Base-by-base conservation (phyloP, 2,113 vertebrate species). In the Thunnus maccoyii region DNA sequence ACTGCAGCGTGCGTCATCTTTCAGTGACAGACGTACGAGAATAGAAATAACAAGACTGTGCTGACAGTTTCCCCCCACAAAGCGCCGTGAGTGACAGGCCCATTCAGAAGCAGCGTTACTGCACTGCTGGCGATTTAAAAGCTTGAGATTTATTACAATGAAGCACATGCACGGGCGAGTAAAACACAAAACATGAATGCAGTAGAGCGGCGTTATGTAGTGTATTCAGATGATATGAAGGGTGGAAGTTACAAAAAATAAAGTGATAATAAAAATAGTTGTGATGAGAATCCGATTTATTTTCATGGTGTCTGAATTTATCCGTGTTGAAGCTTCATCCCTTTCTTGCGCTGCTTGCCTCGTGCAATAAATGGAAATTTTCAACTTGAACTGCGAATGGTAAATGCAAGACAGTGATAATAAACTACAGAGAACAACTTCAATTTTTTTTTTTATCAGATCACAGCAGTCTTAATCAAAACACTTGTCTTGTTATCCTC, bases 21-120 rank as follows among this genome's bases (percentile, higher is more conserved):
- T 41, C 69, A 47, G 64, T 86, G 76, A 76, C 56, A 86, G 74
- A 55, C 44, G 50, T 20, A 72, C 57, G 81, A 76, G 66, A 78
- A 86, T 30, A 83, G 76, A 72, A 78, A 69, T 58, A 78, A 69
- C 25, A 25, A 57, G 61, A 65, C 22, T 25, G 36, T n/a, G 20
- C 48, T 72, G 80, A 78, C 80, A 70, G 72, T 67, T 79, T 67
- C 56, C 44, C 56, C 44, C 32, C 30, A 78, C 60, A 79, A 27
- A 57, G 27, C 52, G 32, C 44, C 15, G 8, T 12, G 65, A 64
- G 58, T 71, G 83, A 77, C 67, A 61, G 69, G 50, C 7, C 27
- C 25, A 63, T 82, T 78, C 64, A 76, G 47, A 67, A 11, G 51
- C 46, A 27, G 48, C 46, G 54, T 80, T 58, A 20, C 44, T 30